Evolutionary conservation across 2,888 invertebrate genomes (phyloP), one percentile per base, ranked within the genome.

Genomic region (Tanaodytes sp.): DNA sequence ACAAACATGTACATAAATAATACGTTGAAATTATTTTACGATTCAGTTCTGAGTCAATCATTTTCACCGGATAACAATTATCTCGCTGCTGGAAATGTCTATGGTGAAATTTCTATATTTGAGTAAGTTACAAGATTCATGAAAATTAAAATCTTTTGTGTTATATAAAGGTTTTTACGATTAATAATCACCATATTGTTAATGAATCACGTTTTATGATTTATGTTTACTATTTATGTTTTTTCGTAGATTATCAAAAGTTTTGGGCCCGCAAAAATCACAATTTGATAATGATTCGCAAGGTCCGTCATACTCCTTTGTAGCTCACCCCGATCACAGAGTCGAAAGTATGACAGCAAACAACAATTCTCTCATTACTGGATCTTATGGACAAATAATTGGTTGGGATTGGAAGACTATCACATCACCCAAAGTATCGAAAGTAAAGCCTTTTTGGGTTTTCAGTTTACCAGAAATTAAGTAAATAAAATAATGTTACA

Each of bases 61-160:
- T 92, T 94, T 84, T 95, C 96, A 0, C 91, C 92, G 0, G 94
- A 94, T 81, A 93, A 95, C 4, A 91, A 92, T 81, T 94, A 90
- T 85, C 88, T 96, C 52, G 87, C 92, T 61, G 92, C 92, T 72
- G 94, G 94, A 14, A 95, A 93, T 85, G 92, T 92, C 77, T 95
- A 92, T 82, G 95, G 96, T 3, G 91, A 92, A 80, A 88, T 96
- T 54, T 93, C 93, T 23, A 87, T 95, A 52, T 94, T 91, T 83
- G 91, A 92, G 94, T 94, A 86, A 89, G 91, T 88, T 43, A 18
- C 70, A 45, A 37, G n/a, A n/a, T n/a, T n/a, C n/a, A n/a, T n/a
- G n/a, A n/a, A n/a, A n/a, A n/a, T n/a, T n/a, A n/a, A n/a, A n/a
- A n/a, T n/a, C n/a, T n/a, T n/a, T n/a, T n/a, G n/a, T n/a, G n/a